Evolutionary conservation across 1,140 invertebrate species (phyloP).

Genomic region (Drosophila biarmipes): DNA sequence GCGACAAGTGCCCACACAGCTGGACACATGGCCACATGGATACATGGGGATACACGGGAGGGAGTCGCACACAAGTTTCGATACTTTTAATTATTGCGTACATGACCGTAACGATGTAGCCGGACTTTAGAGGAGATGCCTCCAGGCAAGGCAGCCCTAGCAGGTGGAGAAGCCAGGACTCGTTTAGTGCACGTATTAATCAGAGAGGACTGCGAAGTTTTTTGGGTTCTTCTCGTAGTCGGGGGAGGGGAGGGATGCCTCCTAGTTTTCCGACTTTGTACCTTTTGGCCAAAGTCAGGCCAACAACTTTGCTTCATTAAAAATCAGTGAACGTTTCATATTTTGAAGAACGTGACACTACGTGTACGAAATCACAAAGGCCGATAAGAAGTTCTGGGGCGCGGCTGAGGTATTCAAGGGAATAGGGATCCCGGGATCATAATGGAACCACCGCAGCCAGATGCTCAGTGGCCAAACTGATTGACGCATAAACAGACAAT

Average conservation of each 20-base stretch:
- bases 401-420: background rate
- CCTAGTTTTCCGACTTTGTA: conserved; percentile 47
- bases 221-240: conserved; percentile 17
- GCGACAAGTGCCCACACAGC: conserved; percentile 70
- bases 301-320: conserved; percentile 77
- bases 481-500: conserved; percentile 80
- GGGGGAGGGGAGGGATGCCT: too few relatives aligned
- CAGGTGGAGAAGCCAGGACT: conserved; percentile 37
- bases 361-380: conserved; percentile 58
- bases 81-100: conserved; percentile 83
- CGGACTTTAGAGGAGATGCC: conserved; percentile 68
- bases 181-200: conserved; percentile 78
- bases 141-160: background rate
- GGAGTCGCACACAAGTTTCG: conserved; percentile 64
- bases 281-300: conserved; percentile 31
- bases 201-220: conserved; percentile 67
- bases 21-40: conserved; percentile 23
- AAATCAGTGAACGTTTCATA: conserved; percentile 82
- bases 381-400: conserved; percentile 7
- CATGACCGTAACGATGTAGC: conserved; percentile 79
- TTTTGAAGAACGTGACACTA: conserved; percentile 81
- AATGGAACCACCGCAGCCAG: conserved; percentile 45
- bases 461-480: conserved; percentile 52
- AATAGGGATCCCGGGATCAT: conserved; percentile 25
- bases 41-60: conserved; percentile 7